Evolutionary conservation across 1,140 invertebrate genomes (phyloP).

Genomic region (Atta cephalotes): DNA sequence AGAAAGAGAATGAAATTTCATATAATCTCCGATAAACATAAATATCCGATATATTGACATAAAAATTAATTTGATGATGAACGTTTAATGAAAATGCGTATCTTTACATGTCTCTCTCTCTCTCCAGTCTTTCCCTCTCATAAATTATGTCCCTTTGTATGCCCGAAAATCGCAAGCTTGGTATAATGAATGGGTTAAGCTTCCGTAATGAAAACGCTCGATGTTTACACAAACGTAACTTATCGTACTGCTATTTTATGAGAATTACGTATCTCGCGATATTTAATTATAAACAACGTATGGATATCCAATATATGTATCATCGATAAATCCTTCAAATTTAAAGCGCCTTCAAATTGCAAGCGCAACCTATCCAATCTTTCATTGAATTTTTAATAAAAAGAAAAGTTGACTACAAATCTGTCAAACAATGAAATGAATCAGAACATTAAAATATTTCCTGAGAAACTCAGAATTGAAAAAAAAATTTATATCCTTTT

Average conservation of each 20-base stretch:
- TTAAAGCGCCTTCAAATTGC: conserved; percentile 6
- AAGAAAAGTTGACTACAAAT: background rate
- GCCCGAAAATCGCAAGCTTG: conserved; percentile 11
- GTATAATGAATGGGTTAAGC: conserved; percentile 17
- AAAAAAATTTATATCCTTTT: background rate
- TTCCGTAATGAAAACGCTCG: conserved; percentile 47
- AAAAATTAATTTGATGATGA: conserved; percentile 12
- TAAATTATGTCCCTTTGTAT: conserved; percentile 37
- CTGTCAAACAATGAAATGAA: background rate
- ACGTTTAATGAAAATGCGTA: background rate
- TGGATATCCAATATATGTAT: background rate
- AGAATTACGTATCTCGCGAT: conserved; percentile 32
- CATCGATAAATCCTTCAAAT: background rate
- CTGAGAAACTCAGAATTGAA: background rate
- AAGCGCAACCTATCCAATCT: background rate
- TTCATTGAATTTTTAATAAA: conserved; percentile 4
- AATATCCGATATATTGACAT: conserved; percentile 7
- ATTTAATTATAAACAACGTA: conserved; percentile 35
- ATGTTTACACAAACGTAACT: conserved; percentile 53
- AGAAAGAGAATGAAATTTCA: too few species aligned
- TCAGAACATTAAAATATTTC: conserved; percentile 12
- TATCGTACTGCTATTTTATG: conserved; percentile 41
- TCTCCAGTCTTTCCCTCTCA: background rate
- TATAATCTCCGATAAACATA: background rate
- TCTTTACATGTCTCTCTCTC: background rate